phyloP scores from a whole-genome alignment of 1,140 invertebrate species.

The Panagrolaimus sp. region DNA sequence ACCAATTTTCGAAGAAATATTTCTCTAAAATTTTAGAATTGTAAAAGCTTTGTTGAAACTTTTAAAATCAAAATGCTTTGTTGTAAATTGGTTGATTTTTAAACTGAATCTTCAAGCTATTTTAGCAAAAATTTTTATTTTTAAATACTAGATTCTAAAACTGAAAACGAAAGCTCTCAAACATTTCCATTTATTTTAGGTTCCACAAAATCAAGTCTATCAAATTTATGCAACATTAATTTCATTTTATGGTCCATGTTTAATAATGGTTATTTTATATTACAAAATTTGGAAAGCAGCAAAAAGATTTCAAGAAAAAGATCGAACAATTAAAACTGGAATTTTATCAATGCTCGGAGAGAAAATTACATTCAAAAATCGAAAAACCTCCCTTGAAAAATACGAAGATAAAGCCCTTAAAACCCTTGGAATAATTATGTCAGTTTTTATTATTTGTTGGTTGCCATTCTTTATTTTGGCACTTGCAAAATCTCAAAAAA shows the following conservation, averaged over 20 bases:
- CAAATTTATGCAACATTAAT: slow-evolving; percentile 62
- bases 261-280: slow-evolving; percentile 64
- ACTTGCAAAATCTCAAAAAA: slow-evolving; percentile 47
- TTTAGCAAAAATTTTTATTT: too few species aligned
- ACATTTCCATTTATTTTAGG: slow-evolving; percentile 38
- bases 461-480: slow-evolving; percentile 80
- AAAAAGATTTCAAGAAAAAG: slow-evolving; percentile 60
- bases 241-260: slow-evolving; percentile 63
- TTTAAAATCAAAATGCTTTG: too few species aligned
- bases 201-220: slow-evolving; percentile 52
- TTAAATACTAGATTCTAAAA: too few species aligned
- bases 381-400: slow-evolving; percentile 21
- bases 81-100: too few species aligned
- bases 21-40: too few species aligned
- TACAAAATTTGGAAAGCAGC: slow-evolving; percentile 62
- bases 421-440: slow-evolving; percentile 95
- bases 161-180: too few species aligned
- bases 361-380: too few species aligned
- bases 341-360: too few species aligned
- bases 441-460: slow-evolving; percentile 88
- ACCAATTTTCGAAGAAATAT: too few species aligned
- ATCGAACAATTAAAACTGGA: slow-evolving; percentile 30
- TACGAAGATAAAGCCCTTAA: slow-evolving; percentile 61
- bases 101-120: too few species aligned
- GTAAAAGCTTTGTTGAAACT: too few species aligned